Base-by-base conservation (phyloP, 2,797 vertebrate genomes). In the Peromyscus melanophrys region DNA sequence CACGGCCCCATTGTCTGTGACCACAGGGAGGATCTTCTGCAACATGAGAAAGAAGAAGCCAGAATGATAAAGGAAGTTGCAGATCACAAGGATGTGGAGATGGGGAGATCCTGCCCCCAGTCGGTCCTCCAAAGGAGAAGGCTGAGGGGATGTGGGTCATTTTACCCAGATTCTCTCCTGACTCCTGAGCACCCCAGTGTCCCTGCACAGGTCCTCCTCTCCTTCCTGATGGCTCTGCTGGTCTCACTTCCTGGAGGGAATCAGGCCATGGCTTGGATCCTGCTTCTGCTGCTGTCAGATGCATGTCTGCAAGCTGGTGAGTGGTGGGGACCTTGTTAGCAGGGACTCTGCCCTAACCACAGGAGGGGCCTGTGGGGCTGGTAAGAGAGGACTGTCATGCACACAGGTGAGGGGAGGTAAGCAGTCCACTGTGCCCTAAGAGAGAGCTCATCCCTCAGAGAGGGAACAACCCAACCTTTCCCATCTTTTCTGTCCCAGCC, bases 31-130 rank as follows among this genome's bases (percentile, higher is more conserved):
- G 65, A 13, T 27, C 81, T 96, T 94, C 40, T 49, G 65, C 85
- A 95, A 78, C 10, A 27, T 0, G 31, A 27, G 52, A 75, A 97
- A 91, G 92, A 65, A 94, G 61, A 89, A 96, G 61, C 43, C 73
- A 37, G 19, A 11, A 1, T 19, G 3, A 23, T 17, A 14, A 40
- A 78, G 96, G 96, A 96, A 97, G 92, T 37, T 92, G 34, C 40
- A 65, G 3, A 29, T 40, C 57, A 63, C 55, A 67, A 19, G n/a
- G 16, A 80, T 31, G 67, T 81, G 69, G 80, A 27, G 11, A 46
- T 17, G 31, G 12, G 59, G 31, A 40, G 25, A 49, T 4, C 29
- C n/a, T 29, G 21, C 25, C 34, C n/a, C 8, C 19, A 31, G 57
- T 6, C 65, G 2, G 57, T 40, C 63, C 52, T 43, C 71, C 23